Percentiles rank a stretch among this genome's conserved stretches.
These are phyloP conservation scores for Castor canadensis DNA, from an alignment of 2,113 vertebrate species.

Conservation along the genomic window DNA sequence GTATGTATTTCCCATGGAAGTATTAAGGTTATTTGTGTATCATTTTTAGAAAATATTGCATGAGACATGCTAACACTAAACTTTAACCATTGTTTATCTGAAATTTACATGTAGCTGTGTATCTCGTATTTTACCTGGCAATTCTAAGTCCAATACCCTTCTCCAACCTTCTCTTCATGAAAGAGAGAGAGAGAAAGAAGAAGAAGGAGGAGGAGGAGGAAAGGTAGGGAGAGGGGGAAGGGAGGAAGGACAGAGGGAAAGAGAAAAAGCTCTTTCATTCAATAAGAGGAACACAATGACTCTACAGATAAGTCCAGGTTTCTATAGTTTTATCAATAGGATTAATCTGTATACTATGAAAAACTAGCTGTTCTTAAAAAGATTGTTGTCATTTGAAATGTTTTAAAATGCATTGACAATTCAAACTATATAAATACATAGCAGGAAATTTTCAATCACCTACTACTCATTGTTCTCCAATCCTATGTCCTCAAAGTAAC, in stretches of 20 bases:
- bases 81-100: neutral
- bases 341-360: neutral
- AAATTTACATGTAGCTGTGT: constrained; percentile 56
- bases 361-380: neutral
- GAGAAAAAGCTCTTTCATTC: neutral
- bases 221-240: neutral
- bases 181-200: no score
- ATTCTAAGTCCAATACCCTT: neutral
- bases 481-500: neutral
- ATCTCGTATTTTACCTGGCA: constrained; percentile 3
- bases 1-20: constrained; percentile 28
- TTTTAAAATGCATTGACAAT: constrained; percentile 4
- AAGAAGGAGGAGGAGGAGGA: accelerated
- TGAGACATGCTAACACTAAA: neutral
- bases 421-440: neutral
- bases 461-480: neutral
- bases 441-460: neutral
- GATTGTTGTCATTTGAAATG: neutral
- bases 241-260: neutral
- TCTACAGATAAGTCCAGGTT: neutral
- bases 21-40: neutral
- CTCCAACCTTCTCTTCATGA: neutral
- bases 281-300: neutral
- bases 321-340: neutral
- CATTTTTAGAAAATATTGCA: neutral